These are phyloP conservation scores for Psittacula derbiana DNA, from an alignment of 2,797 vertebrate genomes.

Conservation along the genomic window DNA sequence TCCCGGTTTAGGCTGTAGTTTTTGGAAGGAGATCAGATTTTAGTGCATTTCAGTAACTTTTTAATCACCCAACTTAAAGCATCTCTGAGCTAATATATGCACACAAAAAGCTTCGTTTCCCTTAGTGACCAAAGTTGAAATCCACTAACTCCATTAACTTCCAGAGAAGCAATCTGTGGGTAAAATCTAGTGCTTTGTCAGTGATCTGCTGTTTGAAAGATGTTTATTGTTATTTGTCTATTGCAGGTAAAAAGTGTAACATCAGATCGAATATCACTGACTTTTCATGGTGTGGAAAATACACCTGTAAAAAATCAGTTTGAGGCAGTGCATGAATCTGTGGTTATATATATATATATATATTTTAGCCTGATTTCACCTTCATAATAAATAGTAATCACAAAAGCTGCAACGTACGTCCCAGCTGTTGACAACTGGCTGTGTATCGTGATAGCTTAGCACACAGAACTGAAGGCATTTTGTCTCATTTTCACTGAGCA, in stretches of 20 bases:
- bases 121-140: neutral
- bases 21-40: neutral
- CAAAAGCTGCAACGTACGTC: neutral
- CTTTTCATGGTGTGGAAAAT: neutral
- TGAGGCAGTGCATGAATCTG: neutral
- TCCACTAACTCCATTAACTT: neutral
- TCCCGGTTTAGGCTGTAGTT: neutral
- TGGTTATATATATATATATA: too few relatives aligned
- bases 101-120: neutral
- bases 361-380: neutral
- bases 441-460: fast-evolving
- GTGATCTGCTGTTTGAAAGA: neutral
- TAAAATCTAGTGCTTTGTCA: neutral
- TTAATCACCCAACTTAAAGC: neutral
- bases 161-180: neutral
- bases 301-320: neutral
- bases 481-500: neutral
- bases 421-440: neutral
- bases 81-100: neutral
- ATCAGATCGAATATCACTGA: neutral
- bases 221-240: neutral
- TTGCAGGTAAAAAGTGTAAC: neutral
- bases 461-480: neutral
- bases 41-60: neutral
- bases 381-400: neutral